Evolutionary conservation across 2,888 invertebrate genomes (phyloP).

Genomic region (Schizaphis graminum): DNA sequence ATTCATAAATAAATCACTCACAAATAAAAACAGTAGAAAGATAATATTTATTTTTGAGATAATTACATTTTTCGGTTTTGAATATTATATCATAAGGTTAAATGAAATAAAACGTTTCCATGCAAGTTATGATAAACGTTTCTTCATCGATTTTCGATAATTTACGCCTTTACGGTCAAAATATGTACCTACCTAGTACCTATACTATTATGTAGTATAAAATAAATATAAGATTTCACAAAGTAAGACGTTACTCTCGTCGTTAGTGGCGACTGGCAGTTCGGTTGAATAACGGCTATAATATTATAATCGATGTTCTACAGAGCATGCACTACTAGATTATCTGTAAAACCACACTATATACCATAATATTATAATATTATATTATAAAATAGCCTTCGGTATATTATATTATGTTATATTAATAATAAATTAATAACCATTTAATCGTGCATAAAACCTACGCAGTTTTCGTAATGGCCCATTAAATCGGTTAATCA

Average conservation of each 20-base stretch:
- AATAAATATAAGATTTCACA: background rate
- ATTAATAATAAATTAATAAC: constrained; percentile 24
- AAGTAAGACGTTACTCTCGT: background rate
- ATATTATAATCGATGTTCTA: no score
- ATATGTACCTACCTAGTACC: background rate
- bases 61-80: background rate
- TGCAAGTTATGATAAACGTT: background rate
- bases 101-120: background rate
- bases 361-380: background rate
- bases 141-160: background rate
- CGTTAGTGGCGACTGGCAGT: background rate
- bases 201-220: background rate
- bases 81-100: background rate
- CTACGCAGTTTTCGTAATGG: background rate
- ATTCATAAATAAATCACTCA: background rate
- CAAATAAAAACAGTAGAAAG: background rate
- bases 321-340: background rate
- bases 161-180: background rate
- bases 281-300: background rate
- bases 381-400: background rate
- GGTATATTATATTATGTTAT: background rate
- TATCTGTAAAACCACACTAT: background rate
- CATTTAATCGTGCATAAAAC: constrained; percentile 32
- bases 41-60: background rate
- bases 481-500: constrained; percentile 40